These are phyloP conservation scores for Sericinus montela DNA, from an alignment of 2,888 invertebrate genomes.

Conservation along the genomic window DNA sequence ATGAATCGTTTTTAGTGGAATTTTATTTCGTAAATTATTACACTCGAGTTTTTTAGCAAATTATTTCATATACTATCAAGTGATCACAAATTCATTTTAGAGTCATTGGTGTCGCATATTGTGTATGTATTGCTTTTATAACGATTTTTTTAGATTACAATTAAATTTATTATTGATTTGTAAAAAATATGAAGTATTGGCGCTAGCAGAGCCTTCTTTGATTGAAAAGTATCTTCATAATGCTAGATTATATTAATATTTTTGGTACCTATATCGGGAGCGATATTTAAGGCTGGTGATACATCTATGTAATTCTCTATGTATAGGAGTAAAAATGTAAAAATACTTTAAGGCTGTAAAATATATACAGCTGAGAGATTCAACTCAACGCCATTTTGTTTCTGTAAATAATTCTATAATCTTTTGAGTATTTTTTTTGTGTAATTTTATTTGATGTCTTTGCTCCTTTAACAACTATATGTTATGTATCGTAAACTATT, in stretches of 20 bases:
- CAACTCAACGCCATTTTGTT: conserved; percentile 49
- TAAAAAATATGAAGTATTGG: conserved; percentile 5
- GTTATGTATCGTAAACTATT: neutral
- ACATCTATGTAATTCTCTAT: conserved; percentile 51
- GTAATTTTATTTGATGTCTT: neutral
- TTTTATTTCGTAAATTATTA: no score
- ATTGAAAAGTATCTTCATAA: conserved; percentile 28
- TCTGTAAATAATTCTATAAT: conserved; percentile 1
- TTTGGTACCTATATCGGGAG: conserved; percentile 39
- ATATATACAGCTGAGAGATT: conserved; percentile 55
- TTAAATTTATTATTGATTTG: neutral
- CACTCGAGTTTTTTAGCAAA: no score
- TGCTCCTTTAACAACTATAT: neutral
- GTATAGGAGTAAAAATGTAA: conserved; percentile 36
- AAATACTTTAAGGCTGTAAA: conserved; percentile 51
- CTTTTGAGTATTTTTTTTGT: neutral
- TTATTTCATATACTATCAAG: no score
- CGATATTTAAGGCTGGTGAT: conserved; percentile 71
- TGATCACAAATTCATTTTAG: no score
- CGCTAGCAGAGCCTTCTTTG: conserved; percentile 38
- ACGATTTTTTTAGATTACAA: neutral
- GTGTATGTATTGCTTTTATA: no score
- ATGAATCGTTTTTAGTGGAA: no score
- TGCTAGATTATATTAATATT: conserved; percentile 30
- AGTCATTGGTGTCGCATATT: no score